Evolutionary conservation across 2,113 vertebrate genomes (phyloP).

Genomic region (Cairina moschata): DNA sequence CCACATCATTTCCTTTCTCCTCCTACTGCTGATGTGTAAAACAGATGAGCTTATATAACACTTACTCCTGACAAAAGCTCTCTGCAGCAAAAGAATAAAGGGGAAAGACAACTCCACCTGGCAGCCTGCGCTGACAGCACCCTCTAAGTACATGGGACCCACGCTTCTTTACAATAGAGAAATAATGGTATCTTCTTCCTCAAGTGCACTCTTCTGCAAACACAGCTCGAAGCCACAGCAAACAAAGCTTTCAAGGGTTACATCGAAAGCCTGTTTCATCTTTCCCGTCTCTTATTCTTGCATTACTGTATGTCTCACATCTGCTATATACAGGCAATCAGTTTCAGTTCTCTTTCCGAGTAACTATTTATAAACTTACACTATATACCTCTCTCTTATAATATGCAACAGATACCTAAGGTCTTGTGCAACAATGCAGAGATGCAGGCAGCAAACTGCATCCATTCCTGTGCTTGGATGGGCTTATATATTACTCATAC

Average conservation of each 20-base stretch:
- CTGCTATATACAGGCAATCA: neutral
- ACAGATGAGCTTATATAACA: conserved; percentile 24
- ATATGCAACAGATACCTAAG: neutral
- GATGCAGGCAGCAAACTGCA: neutral
- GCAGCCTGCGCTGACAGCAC: neutral
- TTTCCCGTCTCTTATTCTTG: neutral
- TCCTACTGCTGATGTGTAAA: neutral
- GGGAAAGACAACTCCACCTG: neutral
- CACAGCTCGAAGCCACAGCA: neutral
- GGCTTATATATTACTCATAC: neutral
- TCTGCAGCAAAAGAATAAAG: neutral
- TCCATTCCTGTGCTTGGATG: neutral
- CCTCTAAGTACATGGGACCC: neutral
- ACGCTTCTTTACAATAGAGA: neutral
- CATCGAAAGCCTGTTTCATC: neutral
- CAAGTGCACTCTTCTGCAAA: neutral
- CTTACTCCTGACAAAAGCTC: neutral
- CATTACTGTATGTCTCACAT: neutral
- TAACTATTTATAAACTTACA: neutral
- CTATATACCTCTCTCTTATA: neutral
- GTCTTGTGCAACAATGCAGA: neutral
- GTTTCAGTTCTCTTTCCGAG: conserved; percentile 11
- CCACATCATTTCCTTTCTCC: conserved; percentile 41
- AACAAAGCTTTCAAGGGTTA: neutral
- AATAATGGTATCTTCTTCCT: neutral